These are phyloP conservation scores for Labrus mixtus DNA, from an alignment of 2,113 vertebrate genomes.

Conservation along the genomic window DNA sequence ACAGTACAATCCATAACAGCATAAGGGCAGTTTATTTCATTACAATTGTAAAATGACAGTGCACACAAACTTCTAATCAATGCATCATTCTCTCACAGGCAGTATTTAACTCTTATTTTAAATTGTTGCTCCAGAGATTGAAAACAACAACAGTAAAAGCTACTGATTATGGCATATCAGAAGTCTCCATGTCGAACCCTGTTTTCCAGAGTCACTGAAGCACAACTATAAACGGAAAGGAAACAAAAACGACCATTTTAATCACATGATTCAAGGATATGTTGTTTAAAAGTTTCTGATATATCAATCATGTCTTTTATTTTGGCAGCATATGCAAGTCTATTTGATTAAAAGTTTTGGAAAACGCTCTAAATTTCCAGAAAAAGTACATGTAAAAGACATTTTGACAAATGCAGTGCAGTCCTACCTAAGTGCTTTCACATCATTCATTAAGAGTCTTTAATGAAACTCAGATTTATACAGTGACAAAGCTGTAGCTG, in stretches of 20 bases:
- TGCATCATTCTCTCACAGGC: constrained; percentile 73
- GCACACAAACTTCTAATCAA: constrained; percentile 62
- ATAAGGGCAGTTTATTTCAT: constrained; percentile 75
- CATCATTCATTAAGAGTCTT: constrained; percentile 11
- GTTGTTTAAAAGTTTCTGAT: constrained; percentile 26
- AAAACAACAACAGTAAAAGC: constrained; percentile 61
- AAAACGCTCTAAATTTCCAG: constrained; percentile 18
- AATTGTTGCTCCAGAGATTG: constrained; percentile 46
- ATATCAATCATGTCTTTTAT: constrained; percentile 8
- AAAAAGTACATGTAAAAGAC: constrained; percentile 22
- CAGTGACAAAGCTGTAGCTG: not conserved
- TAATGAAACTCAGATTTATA: not conserved
- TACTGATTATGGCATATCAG: constrained; percentile 55
- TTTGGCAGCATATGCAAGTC: constrained; percentile 39
- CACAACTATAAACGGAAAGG: constrained; percentile 10
- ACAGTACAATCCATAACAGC: constrained; percentile 41
- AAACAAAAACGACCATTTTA: constrained; percentile 37
- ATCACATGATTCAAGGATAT: constrained; percentile 47
- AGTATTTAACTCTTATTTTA: constrained; percentile 59
- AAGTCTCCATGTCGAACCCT: constrained; percentile 9
- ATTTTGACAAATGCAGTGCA: constrained; percentile 8
- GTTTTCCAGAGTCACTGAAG: constrained; percentile 27
- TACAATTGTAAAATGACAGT: constrained; percentile 70
- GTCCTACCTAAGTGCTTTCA: constrained; percentile 35
- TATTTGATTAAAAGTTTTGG: constrained; percentile 27